Conservation (phyloP, 2,797 vertebrate species). For the Ctenochaetus hawaiiensis region DNA sequence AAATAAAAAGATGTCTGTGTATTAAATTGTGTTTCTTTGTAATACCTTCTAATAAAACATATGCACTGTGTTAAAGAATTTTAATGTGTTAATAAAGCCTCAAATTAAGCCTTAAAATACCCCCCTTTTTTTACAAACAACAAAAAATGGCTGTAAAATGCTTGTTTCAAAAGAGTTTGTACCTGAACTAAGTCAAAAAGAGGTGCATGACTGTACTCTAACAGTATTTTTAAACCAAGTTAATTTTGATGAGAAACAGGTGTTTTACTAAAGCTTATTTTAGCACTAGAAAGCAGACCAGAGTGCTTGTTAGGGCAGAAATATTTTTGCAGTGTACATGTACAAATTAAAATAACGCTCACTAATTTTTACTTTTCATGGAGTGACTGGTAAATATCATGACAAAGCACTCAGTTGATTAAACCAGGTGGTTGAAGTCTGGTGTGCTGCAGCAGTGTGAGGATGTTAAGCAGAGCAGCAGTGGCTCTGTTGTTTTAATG, state of each 20-base stretch:
- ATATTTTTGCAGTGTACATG: background rate
- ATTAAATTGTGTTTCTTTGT: slow-evolving; percentile 43
- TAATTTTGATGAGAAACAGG: background rate
- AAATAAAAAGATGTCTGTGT: slow-evolving; percentile 63
- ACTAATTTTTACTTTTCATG: slow-evolving; percentile 7
- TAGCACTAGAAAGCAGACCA: background rate
- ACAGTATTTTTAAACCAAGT: background rate
- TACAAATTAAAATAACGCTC: slow-evolving; percentile 8
- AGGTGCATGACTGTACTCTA: background rate
- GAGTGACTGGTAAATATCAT: background rate
- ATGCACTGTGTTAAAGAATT: background rate
- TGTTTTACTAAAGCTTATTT: background rate
- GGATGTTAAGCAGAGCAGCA: slow-evolving; percentile 73
- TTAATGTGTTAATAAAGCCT: background rate
- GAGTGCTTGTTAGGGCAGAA: background rate
- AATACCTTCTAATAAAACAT: slow-evolving; percentile 7
- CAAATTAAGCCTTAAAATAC: background rate
- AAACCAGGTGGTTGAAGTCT: slow-evolving; percentile 43
- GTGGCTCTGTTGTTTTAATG: slow-evolving; percentile 79
- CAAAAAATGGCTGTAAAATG: background rate
- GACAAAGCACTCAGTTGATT: slow-evolving; percentile 42
- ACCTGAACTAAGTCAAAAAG: background rate
- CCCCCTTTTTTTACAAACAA: background rate
- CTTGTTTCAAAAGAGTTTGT: background rate
- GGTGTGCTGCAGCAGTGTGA: slow-evolving; percentile 56